Evolutionary conservation across 2,888 invertebrate species (phyloP).

Genomic region (Anoncus sp.): DNA sequence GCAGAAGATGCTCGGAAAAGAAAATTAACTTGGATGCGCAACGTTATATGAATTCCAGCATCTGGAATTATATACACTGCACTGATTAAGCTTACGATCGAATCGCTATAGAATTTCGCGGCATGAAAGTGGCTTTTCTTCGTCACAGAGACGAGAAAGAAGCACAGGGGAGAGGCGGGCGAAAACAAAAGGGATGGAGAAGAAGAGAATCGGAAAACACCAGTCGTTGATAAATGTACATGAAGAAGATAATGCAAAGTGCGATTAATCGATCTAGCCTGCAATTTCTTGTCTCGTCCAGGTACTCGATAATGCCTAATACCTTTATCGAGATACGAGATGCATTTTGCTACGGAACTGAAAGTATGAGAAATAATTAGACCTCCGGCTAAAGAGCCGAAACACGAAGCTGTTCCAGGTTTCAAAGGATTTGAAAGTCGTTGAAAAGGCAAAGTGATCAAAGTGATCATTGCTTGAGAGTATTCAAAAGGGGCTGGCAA

Average conservation of each 20-base stretch:
- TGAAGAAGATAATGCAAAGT: conserved; percentile 24
- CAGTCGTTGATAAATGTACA: not conserved
- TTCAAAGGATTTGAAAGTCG: not conserved
- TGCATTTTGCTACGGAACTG: not conserved
- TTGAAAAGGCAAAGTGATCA: not conserved
- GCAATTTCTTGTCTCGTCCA: conserved; percentile 8
- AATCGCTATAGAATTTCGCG: conserved; percentile 33
- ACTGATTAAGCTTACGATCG: conserved; percentile 2
- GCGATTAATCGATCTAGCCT: conserved; percentile 2
- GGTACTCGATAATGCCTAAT: conserved; percentile 17
- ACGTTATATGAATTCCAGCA: not conserved
- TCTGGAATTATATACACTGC: not conserved
- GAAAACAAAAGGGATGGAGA: not conserved
- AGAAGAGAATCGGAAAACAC: conserved; percentile 1
- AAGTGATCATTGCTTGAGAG: not conserved
- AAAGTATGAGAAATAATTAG: conserved; percentile 25
- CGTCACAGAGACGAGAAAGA: conserved; percentile 22
- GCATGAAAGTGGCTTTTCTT: conserved; percentile 45
- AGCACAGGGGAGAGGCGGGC: conserved; percentile 3
- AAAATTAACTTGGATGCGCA: conserved; percentile 41
- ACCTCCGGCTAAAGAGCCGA: conserved; percentile 1
- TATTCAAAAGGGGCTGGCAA: conserved; percentile 3
- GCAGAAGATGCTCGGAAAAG: conserved; percentile 27
- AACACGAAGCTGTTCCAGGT: not conserved
- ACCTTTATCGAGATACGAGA: not conserved